Evolutionary conservation across 2,888 invertebrate genomes (phyloP).

Genomic region (Amphipyra tragopoginis): DNA sequence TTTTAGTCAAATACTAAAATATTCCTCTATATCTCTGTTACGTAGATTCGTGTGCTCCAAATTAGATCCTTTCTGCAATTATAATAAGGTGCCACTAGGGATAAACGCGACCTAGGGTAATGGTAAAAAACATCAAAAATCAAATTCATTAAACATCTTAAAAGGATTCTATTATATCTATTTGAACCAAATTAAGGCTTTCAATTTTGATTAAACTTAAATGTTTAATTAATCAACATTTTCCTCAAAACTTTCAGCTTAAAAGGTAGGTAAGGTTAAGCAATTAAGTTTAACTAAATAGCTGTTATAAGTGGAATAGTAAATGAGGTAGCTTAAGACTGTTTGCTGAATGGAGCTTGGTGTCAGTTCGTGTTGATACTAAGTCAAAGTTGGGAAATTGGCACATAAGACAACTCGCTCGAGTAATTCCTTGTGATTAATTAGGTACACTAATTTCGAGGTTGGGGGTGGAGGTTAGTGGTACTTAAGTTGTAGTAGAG

Average conservation of each 20-base stretch:
- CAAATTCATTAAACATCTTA: conserved; percentile 32
- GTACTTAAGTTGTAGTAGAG: too few relatives aligned
- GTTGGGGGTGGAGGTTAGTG: conserved; percentile 17
- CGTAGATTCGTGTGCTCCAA: too few relatives aligned
- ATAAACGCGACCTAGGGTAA: too few relatives aligned
- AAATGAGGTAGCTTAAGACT: conserved; percentile 17
- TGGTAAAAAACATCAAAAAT: too few relatives aligned
- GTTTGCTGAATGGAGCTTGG: conserved; percentile 15
- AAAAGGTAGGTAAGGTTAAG: conserved; percentile 39
- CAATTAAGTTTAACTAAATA: conserved; percentile 45
- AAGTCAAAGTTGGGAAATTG: conserved; percentile 34
- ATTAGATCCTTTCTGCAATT: too few relatives aligned
- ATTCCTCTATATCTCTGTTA: too few relatives aligned
- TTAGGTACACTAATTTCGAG: conserved; percentile 38
- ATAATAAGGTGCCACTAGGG: too few relatives aligned
- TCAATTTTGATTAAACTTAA: conserved; percentile 42
- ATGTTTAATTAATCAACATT: conserved; percentile 44
- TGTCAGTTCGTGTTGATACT: conserved; percentile 32
- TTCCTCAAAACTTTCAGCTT: conserved; percentile 24
- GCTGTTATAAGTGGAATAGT: conserved; percentile 36
- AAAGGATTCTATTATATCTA: conserved; percentile 25
- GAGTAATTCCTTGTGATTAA: conserved; percentile 48
- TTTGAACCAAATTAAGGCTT: conserved; percentile 32
- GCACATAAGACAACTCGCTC: conserved; percentile 38
- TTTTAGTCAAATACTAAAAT: too few relatives aligned